A percentile compares a stretch with the other conserved stretches of the same genome.
These are phyloP conservation scores for Petrocephalus microphthalmus DNA, from an alignment of 2,113 vertebrate species.

Conservation along the genomic window DNA sequence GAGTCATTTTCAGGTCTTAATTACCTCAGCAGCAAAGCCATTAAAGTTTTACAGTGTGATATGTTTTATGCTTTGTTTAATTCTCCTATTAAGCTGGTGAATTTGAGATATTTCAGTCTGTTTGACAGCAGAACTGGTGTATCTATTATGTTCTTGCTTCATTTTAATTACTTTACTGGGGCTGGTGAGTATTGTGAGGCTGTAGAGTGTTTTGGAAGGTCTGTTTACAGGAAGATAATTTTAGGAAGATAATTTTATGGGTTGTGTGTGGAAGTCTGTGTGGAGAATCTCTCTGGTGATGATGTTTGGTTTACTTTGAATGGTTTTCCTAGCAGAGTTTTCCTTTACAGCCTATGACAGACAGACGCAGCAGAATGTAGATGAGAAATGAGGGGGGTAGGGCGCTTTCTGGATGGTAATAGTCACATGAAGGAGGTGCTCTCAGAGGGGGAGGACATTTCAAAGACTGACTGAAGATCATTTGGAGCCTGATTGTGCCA, in stretches of 20 bases:
- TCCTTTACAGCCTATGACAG: neutral
- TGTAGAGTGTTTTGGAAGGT: neutral
- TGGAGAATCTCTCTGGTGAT: neutral
- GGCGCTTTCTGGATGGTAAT: neutral
- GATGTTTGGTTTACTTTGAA: neutral
- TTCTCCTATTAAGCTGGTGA: neutral
- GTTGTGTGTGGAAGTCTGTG: neutral
- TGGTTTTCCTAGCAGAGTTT: neutral
- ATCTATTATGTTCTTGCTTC: neutral
- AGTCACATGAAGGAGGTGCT: neutral
- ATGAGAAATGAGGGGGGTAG: neutral
- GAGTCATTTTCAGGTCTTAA: neutral
- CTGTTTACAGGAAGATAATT: neutral
- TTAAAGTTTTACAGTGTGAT: neutral
- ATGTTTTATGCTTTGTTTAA: neutral
- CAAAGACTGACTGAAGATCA: neutral
- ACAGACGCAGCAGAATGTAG: neutral
- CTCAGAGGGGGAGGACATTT: neutral
- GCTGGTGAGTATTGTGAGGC: neutral
- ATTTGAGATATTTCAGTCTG: constrained; percentile 8
- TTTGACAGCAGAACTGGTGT: neutral
- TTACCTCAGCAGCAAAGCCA: neutral
- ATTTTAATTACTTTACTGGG: neutral
- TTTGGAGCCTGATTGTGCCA: neutral
- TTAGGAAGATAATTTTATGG: neutral